Conservation (phyloP, 2,888 invertebrate genomes). For the Notodonta dromedarius region DNA sequence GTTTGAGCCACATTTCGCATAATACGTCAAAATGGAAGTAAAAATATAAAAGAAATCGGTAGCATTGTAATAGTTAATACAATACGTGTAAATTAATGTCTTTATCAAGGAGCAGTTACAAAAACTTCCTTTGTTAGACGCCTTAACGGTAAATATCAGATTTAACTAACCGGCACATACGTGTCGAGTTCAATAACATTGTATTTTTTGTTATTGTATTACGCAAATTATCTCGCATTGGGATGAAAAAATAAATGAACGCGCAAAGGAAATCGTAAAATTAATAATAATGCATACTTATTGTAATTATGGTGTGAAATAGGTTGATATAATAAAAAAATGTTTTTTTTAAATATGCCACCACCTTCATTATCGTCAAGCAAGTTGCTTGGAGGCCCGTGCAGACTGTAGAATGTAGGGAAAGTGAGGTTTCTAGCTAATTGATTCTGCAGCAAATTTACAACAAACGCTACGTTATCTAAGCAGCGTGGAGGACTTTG, state of each 20-base stretch:
- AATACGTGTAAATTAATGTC: slow-evolving; percentile 3
- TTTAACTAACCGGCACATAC: slow-evolving; percentile 15
- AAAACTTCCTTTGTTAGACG: slow-evolving; percentile 24
- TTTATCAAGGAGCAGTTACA: slow-evolving; percentile 8
- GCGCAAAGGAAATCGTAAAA: background rate
- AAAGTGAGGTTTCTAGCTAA: too few species aligned
- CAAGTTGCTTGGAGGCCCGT: too few species aligned
- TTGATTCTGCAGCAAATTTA: too few species aligned
- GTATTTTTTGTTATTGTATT: slow-evolving; percentile 7
- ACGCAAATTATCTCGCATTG: background rate
- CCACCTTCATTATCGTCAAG: too few species aligned
- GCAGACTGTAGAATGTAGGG: too few species aligned
- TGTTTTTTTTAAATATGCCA: too few species aligned
- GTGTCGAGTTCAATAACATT: slow-evolving; percentile 25
- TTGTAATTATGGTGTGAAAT: background rate
- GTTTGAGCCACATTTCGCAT: too few species aligned
- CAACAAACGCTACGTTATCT: too few species aligned
- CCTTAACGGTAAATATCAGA: slow-evolving; percentile 25
- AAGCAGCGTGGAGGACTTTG: too few species aligned
- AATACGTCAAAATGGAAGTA: too few species aligned
- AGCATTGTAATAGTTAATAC: background rate
- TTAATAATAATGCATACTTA: background rate
- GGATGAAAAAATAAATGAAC: background rate
- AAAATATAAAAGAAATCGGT: background rate
- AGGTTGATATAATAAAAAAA: too few species aligned